Evolutionary conservation across 2,888 invertebrate species (phyloP).

Genomic region (Nebria brevicollis): DNA sequence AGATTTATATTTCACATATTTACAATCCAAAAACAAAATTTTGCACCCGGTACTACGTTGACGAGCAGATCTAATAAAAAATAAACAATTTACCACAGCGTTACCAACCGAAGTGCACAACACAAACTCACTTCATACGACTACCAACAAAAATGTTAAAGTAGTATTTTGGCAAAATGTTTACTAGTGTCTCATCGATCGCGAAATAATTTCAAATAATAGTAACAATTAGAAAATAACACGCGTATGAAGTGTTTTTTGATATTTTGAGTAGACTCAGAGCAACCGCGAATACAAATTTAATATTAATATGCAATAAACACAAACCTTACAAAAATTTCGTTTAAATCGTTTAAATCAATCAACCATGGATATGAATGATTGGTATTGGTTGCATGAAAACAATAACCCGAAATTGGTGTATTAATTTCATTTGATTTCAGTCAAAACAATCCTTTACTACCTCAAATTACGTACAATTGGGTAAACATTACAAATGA

Average conservation of each 20-base stretch:
- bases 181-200: neutral
- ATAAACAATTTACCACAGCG: neutral
- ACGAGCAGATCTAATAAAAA: neutral
- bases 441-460: neutral
- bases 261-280: neutral
- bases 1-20: neutral
- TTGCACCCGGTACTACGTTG: neutral
- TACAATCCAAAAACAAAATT: neutral
- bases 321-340: too few relatives aligned
- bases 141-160: too few relatives aligned
- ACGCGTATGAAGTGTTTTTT: too few relatives aligned
- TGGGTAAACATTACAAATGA: conserved; percentile 71
- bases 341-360: neutral
- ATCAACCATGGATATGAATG: neutral
- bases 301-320: neutral
- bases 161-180: neutral
- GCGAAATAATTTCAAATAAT: neutral
- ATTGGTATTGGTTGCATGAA: neutral
- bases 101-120: neutral
- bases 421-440: neutral
- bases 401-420: neutral
- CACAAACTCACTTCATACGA: too few relatives aligned
- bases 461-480: conserved; percentile 61
- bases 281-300: neutral
- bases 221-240: neutral